Percentiles rank a stretch among this genome's conserved stretches.
phyloP scores from a whole-genome alignment of 2,797 vertebrate genomes.

The Sebastes oblongus region DNA sequence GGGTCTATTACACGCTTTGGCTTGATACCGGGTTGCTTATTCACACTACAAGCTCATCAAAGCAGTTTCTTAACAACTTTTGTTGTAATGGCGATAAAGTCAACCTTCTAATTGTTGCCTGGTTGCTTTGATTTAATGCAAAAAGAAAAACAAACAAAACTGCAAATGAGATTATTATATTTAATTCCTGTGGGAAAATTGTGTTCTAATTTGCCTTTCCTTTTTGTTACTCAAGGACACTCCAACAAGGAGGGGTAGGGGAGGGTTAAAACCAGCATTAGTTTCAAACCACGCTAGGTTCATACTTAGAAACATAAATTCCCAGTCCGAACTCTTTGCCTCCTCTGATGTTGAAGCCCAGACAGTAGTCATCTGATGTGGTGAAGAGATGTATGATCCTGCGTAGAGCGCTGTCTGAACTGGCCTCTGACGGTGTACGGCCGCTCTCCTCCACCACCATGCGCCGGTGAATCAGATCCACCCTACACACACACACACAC shows the following conservation, averaged over 20 bases:
- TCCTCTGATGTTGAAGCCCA: constrained; percentile 98
- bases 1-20: no score
- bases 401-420: constrained; percentile 86
- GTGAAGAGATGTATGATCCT: constrained; percentile 95
- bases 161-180: constrained; percentile 1
- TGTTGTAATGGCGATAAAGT: not conserved
- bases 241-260: not conserved
- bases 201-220: not conserved
- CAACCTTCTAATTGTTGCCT: not conserved
- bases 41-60: not conserved
- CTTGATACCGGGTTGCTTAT: not conserved
- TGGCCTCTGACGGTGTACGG: constrained; percentile 81
- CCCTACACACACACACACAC: constrained; percentile 79
- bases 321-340: constrained; percentile 97
- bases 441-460: constrained; percentile 92
- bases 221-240: constrained; percentile 2
- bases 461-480: constrained; percentile 92
- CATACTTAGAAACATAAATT: constrained; percentile 98
- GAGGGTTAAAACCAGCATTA: not conserved
- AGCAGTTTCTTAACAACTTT: not conserved
- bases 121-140: constrained; percentile 13
- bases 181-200: not conserved
- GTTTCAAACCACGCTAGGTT: not conserved
- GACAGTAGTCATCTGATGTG: constrained; percentile 94
- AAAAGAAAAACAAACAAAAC: not conserved